Evolutionary conservation across 2,113 vertebrate species (phyloP), one percentile per base, ranked within the genome.

Genomic region (Solea senegalensis): DNA sequence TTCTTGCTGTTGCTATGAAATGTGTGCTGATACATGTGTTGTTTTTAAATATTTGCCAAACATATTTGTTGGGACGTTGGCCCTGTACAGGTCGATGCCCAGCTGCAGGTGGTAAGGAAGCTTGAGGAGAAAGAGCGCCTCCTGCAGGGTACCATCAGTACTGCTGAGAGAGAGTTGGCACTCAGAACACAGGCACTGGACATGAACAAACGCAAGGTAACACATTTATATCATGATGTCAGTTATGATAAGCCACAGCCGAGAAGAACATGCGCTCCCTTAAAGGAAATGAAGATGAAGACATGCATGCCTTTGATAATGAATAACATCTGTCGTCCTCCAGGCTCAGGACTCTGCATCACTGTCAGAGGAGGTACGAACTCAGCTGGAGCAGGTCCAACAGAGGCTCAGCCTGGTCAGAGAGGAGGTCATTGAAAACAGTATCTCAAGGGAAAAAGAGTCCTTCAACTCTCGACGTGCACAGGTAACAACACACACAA

Each of bases 121-220:
- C 92, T 98, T 8, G 97, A 99, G 67, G 97, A 98, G 83, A 99
- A 99, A 81, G 97, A 99, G 28, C 98, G 97, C 87, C 92, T 99
- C n/a, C 90, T 99, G 41, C 98, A 99, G 91, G 96, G 95, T 88
- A 99, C 95, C 65, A 97, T 98, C 62, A 95, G 93, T 73, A 96
- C 97, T 7, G 97, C 96, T 0, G 97, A 99, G 88, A 96, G 98
- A 67, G 97, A 99, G 78, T 73, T 99, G 63, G 88, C 93, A 0
- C 93, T 99, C 5, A 88, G 96, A 62, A 97, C 96, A 3, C 98
- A 99, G 74, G 96, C 97, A 3, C 86, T 99, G 78, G 98, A 99
- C 86, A 98, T 99, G 95, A 98, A 98, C 86, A 99, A 98, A 81
- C 95, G 96, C 80, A 99, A 99, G 95, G 97, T 96, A 83, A 75